Conservation (phyloP, 1,140 invertebrate species). For the Scaptomyza graminum region DNA sequence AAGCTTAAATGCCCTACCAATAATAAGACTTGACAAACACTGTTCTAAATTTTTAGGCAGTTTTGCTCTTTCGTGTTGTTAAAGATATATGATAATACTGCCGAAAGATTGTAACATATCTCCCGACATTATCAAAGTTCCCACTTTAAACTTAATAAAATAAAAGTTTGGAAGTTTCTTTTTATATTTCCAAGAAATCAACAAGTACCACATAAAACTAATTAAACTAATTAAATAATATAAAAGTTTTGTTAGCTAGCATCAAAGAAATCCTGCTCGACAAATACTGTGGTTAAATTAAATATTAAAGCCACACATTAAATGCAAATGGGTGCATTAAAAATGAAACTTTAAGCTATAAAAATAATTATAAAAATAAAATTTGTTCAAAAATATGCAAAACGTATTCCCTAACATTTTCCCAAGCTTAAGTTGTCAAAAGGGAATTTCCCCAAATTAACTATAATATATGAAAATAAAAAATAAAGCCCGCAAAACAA, state of each 20-base stretch:
- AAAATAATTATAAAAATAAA: not conserved
- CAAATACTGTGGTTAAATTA: not conserved
- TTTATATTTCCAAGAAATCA: not conserved
- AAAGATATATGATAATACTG: no score
- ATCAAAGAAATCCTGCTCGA: not conserved
- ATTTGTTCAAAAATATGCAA: not conserved
- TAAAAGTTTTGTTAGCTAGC: not conserved
- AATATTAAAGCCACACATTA: not conserved
- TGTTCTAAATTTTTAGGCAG: no score
- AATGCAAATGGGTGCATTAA: no score
- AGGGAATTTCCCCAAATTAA: not conserved
- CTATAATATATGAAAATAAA: no score
- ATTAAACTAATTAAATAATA: constrained; percentile 19
- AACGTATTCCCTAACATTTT: not conserved
- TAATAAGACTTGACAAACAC: not conserved
- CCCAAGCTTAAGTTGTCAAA: not conserved
- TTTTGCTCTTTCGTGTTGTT: no score
- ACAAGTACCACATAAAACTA: constrained; percentile 9
- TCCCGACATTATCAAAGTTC: not conserved
- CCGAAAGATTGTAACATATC: not conserved
- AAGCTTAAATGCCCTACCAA: not conserved
- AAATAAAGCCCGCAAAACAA: constrained; percentile 7
- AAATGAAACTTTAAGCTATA: no score
- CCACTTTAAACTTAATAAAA: not conserved
- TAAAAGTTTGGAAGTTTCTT: not conserved